phyloP scores from a whole-genome alignment of 2,113 vertebrate genomes.

The Tursiops truncatus region DNA sequence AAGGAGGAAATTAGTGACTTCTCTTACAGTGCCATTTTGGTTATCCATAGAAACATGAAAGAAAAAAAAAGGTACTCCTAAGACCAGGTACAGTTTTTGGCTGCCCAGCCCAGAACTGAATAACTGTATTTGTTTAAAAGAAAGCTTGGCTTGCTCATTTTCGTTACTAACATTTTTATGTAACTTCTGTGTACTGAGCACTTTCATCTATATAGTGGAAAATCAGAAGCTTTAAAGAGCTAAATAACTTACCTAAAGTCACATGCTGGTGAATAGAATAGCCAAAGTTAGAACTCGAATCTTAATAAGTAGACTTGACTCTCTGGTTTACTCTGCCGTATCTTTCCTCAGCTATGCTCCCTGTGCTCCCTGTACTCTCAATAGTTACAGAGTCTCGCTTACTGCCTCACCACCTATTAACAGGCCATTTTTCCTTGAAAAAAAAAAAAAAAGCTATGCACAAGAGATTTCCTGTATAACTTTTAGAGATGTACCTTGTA shows the following conservation, averaged over 20 bases:
- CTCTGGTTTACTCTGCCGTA: background rate
- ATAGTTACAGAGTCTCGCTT: background rate
- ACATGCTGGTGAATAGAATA: background rate
- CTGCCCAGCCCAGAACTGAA: background rate
- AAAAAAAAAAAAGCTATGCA: background rate
- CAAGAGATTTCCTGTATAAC: conserved; percentile 44
- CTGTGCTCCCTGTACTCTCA: background rate
- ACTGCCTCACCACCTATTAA: background rate
- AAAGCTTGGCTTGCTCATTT: background rate
- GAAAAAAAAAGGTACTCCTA: background rate
- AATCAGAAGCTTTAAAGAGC: background rate
- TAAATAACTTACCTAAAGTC: background rate
- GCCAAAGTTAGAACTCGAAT: background rate
- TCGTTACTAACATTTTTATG: background rate
- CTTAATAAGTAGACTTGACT: background rate
- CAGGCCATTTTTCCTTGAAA: background rate
- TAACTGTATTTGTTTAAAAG: background rate
- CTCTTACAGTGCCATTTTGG: background rate
- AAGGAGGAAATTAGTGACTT: background rate
- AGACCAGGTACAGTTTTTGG: background rate
- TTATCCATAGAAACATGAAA: background rate
- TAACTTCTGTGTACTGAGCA: background rate
- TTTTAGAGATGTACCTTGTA: background rate
- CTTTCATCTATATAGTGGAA: background rate
- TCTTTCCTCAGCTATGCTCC: background rate